Base-by-base conservation (phyloP, 2,113 vertebrate genomes). In the Macaca fascicularis region DNA sequence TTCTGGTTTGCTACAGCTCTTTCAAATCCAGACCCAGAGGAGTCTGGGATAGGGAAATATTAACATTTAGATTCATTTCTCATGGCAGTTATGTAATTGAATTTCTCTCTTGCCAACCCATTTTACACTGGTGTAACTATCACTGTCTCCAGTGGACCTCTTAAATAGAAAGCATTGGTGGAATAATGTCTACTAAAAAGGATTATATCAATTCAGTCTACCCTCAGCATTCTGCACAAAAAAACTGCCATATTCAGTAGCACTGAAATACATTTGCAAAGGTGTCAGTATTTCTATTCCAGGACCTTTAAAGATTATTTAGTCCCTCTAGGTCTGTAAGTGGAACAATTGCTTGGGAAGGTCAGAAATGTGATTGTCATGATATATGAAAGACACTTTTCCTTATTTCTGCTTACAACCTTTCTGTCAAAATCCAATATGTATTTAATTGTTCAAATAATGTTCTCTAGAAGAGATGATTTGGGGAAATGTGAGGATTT, bases 61-160 rank as follows among this genome's bases (percentile, higher is more conserved):
- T 97, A 97, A 93, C 93, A 96, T 97, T 97, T 96, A 97, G 96
- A 97, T 97, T 91, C 89, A 93, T 97, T 96, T 97, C 88, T 97
- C 70, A 48, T 81, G 93, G 80, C 75, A 84, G 48, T 72, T 64
- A 32, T 38, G 90, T 84, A 97, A 96, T 92, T 97, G 84, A 88
- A 94, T 92, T 96, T 96, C 70, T 84, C 70, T 90, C 55, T 85
- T 61, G 61, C 57, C 76, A 90, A 20, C 3, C 35, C 59, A 45
- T 84, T 86, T 86, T 93, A 93, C 93, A 88, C 74, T 89, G 59
- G 30, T 72, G 3, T 84, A 87, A 83, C 75, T 92, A 40, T 59
- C n/a, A 38, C 12, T 19, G 70, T 88, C 93, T 96, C 87, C 25
- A n/a, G 48, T 35, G 40, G 79, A 74, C 52, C 79, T 95, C 83